These are phyloP conservation scores for Fregata magnificens DNA, from an alignment of 2,113 vertebrate species.

Conservation along the genomic window DNA sequence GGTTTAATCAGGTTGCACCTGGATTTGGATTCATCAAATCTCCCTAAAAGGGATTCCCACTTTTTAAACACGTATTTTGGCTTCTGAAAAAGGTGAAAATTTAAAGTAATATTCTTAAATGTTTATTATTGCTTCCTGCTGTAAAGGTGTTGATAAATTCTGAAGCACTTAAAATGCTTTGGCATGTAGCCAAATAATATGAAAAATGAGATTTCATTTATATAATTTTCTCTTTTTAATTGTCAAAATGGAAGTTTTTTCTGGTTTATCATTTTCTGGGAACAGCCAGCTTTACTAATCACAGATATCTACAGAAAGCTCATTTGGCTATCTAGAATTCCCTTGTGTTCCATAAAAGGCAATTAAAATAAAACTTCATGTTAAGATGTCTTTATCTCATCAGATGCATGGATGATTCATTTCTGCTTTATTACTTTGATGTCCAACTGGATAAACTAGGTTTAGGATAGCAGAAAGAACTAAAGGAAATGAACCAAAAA, in stretches of 20 bases:
- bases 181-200: not conserved
- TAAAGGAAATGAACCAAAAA: not conserved
- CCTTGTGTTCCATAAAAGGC: conserved; percentile 41
- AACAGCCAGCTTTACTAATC: conserved; percentile 31
- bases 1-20: not conserved
- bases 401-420: conserved; percentile 26
- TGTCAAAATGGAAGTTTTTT: not conserved
- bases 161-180: not conserved
- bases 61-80: not conserved
- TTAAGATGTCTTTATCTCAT: conserved; percentile 50
- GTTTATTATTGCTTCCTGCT: not conserved
- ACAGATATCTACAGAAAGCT: conserved; percentile 17
- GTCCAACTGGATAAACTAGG: not conserved
- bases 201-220: not conserved
- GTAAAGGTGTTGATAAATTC: not conserved
- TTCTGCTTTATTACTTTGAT: conserved; percentile 29
- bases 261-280: conserved; percentile 12
- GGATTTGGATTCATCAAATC: not conserved
- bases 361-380: conserved; percentile 59
- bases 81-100: not conserved
- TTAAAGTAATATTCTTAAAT: not conserved
- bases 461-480: not conserved
- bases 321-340: conserved; percentile 42
- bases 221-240: not conserved
- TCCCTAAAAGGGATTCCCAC: not conserved